Evolutionary conservation across 2,888 invertebrate species (phyloP).

Genomic region (Falcaria lacertinaria): DNA sequence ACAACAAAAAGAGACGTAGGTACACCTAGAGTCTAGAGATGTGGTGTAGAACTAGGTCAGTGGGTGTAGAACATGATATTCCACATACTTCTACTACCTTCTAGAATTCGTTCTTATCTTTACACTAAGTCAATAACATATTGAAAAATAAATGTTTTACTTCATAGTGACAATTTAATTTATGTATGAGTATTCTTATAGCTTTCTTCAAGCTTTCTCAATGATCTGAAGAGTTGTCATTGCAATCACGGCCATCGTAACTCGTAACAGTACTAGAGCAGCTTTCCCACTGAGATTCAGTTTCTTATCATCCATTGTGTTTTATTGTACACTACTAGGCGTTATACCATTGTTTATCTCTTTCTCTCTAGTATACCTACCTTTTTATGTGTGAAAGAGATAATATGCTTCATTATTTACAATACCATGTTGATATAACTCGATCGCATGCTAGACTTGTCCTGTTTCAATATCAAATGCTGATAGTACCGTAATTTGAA

Average conservation of each 20-base stretch:
- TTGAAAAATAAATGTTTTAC: too few relatives aligned
- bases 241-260: constrained; percentile 2
- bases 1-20: too few relatives aligned
- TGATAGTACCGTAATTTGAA: background rate
- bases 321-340: constrained; percentile 1
- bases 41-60: too few relatives aligned
- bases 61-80: too few relatives aligned
- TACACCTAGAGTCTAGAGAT: too few relatives aligned
- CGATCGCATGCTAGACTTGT: background rate
- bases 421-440: background rate
- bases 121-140: too few relatives aligned
- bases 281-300: constrained; percentile 35
- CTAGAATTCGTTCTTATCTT: too few relatives aligned
- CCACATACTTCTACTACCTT: too few relatives aligned
- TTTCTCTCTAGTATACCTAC: background rate
- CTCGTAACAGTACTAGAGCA: constrained; percentile 3
- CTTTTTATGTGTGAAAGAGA: background rate
- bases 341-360: background rate
- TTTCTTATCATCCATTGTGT: constrained; percentile 32
- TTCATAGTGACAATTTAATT: too few relatives aligned
- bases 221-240: constrained; percentile 4
- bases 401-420: background rate
- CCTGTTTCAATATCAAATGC: background rate
- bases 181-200: background rate
- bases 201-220: constrained; percentile 7